Percentiles rank a stretch among this genome's conserved stretches.
phyloP scores from a whole-genome alignment of 2,888 invertebrate species.

The Pseudanteris insignis region DNA sequence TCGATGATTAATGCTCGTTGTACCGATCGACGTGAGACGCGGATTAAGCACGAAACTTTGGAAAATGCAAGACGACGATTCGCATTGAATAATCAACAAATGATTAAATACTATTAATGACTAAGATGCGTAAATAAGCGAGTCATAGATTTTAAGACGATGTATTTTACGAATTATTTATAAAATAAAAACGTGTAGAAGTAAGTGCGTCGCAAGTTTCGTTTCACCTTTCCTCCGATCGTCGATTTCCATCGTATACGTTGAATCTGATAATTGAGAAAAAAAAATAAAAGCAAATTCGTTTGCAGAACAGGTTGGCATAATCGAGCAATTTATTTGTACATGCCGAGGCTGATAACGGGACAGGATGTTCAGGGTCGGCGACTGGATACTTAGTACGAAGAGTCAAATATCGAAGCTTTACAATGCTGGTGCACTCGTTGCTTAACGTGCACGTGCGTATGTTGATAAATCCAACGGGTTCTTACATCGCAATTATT shows the following conservation, averaged over 20 bases:
- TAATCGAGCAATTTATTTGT: slow-evolving; percentile 24
- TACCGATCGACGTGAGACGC: no score
- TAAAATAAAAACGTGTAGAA: slow-evolving; percentile 9
- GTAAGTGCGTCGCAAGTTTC: neutral
- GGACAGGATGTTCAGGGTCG: slow-evolving; percentile 44
- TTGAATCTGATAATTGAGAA: slow-evolving; percentile 1
- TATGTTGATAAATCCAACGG: slow-evolving; percentile 18
- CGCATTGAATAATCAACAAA: no score
- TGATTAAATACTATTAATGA: no score
- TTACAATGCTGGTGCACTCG: slow-evolving; percentile 26
- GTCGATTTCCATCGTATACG: neutral
- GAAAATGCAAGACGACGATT: no score
- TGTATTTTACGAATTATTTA: slow-evolving; percentile 17
- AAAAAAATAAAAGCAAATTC: slow-evolving; percentile 12
- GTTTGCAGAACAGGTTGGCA: slow-evolving; percentile 27
- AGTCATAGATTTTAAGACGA: slow-evolving; percentile 30
- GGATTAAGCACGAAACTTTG: no score
- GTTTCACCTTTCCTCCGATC: neutral
- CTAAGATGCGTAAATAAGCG: slow-evolving; percentile 12
- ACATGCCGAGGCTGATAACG: slow-evolving; percentile 49
- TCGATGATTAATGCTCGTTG: no score
- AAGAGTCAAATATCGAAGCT: slow-evolving; percentile 15
- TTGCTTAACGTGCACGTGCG: slow-evolving; percentile 2
- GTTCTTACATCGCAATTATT: slow-evolving; percentile 8
- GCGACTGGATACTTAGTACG: slow-evolving; percentile 30